Conservation (phyloP, 2,797 vertebrate species). For the Echeneis naucrates region DNA sequence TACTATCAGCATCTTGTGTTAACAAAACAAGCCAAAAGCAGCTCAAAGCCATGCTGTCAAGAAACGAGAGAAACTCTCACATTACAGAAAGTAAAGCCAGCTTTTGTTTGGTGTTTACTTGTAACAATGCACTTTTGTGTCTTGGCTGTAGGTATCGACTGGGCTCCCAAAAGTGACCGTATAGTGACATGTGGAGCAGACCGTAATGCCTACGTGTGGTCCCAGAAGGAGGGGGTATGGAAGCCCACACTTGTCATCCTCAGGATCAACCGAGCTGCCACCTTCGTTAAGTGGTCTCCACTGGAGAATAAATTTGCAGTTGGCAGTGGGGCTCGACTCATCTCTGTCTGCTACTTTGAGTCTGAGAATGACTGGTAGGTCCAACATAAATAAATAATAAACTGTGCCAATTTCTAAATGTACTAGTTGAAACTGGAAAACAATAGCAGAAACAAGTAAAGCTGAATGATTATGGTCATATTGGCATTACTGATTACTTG, state of each 20-base stretch:
- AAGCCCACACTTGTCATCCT: constrained; percentile 98
- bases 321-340: constrained; percentile 96
- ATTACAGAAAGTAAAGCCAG: not conserved
- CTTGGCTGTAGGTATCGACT: constrained; percentile 91
- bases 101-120: not conserved
- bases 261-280: constrained; percentile 97
- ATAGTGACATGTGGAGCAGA: constrained; percentile 99
- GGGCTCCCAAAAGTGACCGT: constrained; percentile 98
- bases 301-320: constrained; percentile 99
- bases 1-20: not conserved
- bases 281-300: constrained; percentile 98
- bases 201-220: constrained; percentile 98
- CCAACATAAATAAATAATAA: not conserved
- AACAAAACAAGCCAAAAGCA: not conserved
- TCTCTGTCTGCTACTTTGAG: constrained; percentile 99
- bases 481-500: not conserved
- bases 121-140: not conserved
- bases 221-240: constrained; percentile 97
- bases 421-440: not conserved
- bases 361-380: constrained; percentile 98
- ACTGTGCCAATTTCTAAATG: not conserved
- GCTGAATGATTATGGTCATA: not conserved
- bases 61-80: not conserved
- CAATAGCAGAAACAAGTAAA: too few species aligned
- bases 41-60: not conserved